These are phyloP conservation scores for Tillus elongatus DNA, from an alignment of 2,888 invertebrate species.

Conservation along the genomic window DNA sequence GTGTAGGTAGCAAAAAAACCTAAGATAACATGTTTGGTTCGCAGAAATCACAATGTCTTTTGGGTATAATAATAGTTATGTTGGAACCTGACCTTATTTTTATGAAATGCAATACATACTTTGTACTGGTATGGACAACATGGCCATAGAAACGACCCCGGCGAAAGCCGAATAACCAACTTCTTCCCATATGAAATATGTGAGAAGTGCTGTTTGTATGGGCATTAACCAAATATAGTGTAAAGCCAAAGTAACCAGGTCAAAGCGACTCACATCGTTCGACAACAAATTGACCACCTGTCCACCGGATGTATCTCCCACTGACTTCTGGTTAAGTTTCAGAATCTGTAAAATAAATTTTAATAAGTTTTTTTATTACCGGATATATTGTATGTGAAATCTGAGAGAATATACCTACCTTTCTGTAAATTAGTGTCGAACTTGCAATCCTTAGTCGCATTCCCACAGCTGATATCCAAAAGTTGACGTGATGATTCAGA, in stretches of 20 bases:
- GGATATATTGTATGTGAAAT: background rate
- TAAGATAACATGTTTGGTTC: no score
- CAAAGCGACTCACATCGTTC: conserved; percentile 76
- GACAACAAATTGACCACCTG: conserved; percentile 76
- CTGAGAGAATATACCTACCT: conserved; percentile 48
- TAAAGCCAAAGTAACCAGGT: conserved; percentile 56
- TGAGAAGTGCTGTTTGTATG: conserved; percentile 55
- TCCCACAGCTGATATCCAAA: conserved; percentile 58
- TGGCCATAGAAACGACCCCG: conserved; percentile 49
- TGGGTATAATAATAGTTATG: no score
- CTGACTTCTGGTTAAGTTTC: conserved; percentile 54
- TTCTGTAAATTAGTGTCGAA: conserved; percentile 70
- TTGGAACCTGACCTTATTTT: no score
- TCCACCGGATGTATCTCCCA: conserved; percentile 73
- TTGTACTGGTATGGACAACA: conserved; percentile 46
- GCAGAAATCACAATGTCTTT: no score
- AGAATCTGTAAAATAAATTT: conserved; percentile 42
- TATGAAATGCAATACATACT: conserved; percentile 32
- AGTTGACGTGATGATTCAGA: conserved; percentile 52
- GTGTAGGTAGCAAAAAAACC: no score
- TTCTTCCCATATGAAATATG: conserved; percentile 49
- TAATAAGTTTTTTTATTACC: conserved; percentile 6
- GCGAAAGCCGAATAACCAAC: conserved; percentile 49
- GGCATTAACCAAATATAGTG: conserved; percentile 77
- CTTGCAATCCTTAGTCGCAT: conserved; percentile 68